phyloP scores from a whole-genome alignment of 2,797 vertebrate genomes.

The Perodicticus potto region DNA sequence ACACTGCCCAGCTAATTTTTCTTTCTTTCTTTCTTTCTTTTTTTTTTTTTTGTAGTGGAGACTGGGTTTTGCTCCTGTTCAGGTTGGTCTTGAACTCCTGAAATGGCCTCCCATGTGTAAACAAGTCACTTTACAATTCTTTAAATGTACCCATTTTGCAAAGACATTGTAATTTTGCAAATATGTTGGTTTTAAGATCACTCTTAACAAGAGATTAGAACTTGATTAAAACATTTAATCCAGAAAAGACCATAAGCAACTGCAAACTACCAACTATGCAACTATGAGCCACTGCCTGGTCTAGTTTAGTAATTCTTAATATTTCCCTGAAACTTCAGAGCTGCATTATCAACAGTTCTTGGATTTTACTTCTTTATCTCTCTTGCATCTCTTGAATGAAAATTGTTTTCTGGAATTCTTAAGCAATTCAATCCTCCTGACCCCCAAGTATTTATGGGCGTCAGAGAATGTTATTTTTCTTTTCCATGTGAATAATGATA shows the following conservation, averaged over 20 bases:
- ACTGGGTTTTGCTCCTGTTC: too few relatives aligned
- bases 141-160: neutral
- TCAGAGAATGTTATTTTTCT: neutral
- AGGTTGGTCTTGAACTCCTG: too few relatives aligned
- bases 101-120: too few relatives aligned
- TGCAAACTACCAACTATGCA: conserved; percentile 27
- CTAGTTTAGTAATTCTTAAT: neutral
- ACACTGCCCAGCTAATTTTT: too few relatives aligned
- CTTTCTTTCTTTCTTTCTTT: too few relatives aligned
- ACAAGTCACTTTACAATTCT: neutral
- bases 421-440: neutral
- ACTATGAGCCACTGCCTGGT: neutral
- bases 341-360: neutral
- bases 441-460: neutral
- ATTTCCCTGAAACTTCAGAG: neutral
- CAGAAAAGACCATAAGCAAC: conserved; percentile 45
- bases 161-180: neutral
- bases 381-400: neutral
- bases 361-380: neutral
- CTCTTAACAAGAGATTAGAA: neutral
- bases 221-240: conserved; percentile 60
- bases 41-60: too few relatives aligned
- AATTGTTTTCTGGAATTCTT: neutral
- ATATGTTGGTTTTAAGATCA: neutral
- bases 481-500: neutral